Evolutionary conservation across 2,888 invertebrate genomes (phyloP).

Genomic region (Liposcelis brunnea): DNA sequence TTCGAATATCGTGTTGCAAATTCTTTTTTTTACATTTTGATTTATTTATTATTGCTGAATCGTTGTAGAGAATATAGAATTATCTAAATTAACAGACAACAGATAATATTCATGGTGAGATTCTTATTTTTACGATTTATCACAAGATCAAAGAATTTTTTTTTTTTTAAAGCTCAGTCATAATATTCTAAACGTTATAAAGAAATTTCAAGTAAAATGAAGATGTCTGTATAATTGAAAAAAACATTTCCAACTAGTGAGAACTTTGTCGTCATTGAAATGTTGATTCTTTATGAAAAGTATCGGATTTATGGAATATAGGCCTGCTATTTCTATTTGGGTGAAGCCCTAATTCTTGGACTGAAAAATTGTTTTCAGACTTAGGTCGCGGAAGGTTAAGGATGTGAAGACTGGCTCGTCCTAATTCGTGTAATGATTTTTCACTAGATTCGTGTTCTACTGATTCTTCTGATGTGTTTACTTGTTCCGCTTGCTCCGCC

Average conservation of each 20-base stretch:
- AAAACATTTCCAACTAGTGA: constrained; percentile 32
- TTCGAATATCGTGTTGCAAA: too few relatives aligned
- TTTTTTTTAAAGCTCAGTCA: too few relatives aligned
- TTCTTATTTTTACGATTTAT: too few relatives aligned
- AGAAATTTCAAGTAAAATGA: too few relatives aligned
- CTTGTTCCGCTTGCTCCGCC: constrained; percentile 78
- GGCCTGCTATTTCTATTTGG: constrained; percentile 24
- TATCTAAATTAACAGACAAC: too few relatives aligned
- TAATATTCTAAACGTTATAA: too few relatives aligned
- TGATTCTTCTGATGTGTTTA: constrained; percentile 58
- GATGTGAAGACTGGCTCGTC: constrained; percentile 47
- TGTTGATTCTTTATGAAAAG: constrained; percentile 48
- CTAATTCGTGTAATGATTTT: constrained; percentile 36
- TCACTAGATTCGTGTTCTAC: constrained; percentile 24
- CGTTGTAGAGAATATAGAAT: too few relatives aligned
- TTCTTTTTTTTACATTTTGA: too few relatives aligned
- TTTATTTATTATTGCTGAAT: too few relatives aligned
- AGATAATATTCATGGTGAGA: too few relatives aligned
- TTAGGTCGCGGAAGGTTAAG: constrained; percentile 57
- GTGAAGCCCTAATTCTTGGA: constrained; percentile 16
- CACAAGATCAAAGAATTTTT: too few relatives aligned
- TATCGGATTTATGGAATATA: constrained; percentile 62
- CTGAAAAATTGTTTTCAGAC: constrained; percentile 65
- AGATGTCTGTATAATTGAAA: too few relatives aligned
- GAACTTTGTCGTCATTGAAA: constrained; percentile 58